These are phyloP conservation scores for Hirundo rustica DNA, from an alignment of 2,797 vertebrate species.

Conservation along the genomic window DNA sequence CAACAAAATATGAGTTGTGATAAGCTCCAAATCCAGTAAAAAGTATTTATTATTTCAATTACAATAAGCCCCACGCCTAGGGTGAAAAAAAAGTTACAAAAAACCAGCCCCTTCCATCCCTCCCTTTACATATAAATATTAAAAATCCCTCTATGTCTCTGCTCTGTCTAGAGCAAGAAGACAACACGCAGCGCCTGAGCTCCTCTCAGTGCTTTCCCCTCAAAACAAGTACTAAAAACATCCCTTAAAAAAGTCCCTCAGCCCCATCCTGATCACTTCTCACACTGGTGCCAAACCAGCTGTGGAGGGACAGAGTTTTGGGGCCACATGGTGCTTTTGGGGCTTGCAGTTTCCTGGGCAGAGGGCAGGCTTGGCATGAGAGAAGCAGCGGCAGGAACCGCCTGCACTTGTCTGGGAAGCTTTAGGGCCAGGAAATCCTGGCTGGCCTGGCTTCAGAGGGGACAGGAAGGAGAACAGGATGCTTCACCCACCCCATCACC, in stretches of 20 bases:
- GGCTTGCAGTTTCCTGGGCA: background rate
- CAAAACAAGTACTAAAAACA: background rate
- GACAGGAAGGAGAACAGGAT: background rate
- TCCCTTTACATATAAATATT: slow-evolving; percentile 62
- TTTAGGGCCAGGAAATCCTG: background rate
- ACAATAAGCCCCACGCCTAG: background rate
- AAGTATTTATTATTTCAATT: slow-evolving; percentile 67
- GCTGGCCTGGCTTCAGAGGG: background rate
- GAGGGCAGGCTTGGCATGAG: fast-evolving
- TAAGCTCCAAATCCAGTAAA: slow-evolving; percentile 8
- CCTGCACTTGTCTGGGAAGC: background rate
- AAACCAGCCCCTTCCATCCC: background rate
- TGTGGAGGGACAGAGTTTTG: background rate
- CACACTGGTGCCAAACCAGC: background rate
- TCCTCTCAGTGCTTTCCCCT: slow-evolving; percentile 3
- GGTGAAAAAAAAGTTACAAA: slow-evolving; percentile 65
- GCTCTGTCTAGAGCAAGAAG: background rate
- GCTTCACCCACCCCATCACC: background rate
- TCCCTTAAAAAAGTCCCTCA: background rate
- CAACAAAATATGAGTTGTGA: background rate
- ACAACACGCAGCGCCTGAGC: background rate
- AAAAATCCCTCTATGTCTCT: slow-evolving; percentile 22
- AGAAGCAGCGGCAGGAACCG: background rate
- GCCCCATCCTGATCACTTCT: background rate
- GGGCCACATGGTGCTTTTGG: background rate